Evolutionary conservation across 2,888 invertebrate species (phyloP), one percentile per base, ranked within the genome.

Genomic region (Cheilosia soror): DNA sequence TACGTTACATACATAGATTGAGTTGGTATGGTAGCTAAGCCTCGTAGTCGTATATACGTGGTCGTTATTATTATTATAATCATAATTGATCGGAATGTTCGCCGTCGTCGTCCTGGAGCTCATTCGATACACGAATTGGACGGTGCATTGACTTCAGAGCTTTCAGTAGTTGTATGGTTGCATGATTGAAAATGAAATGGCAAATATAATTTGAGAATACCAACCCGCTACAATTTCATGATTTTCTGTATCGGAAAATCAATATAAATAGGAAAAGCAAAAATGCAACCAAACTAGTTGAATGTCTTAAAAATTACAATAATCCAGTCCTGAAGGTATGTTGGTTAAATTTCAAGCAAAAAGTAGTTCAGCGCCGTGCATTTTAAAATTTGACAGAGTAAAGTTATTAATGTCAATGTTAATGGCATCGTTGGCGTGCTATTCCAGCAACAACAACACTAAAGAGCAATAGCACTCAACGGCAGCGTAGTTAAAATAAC

Each of bases 401-500:
- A 4, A 47, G 25, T 40, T 15, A 57, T 53, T 47, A 58, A 68
- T 62, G 68, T 37, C 31, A 40, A 29, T 49, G 72, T 73, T 68
- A 66, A 78, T 72, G 72, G 68, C 62, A 73, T 49, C 7, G 11
- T 55, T 60, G 55, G 55, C 31, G 62, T 7, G 7, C 44, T 33
- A 29, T 7, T 25, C 49, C 25, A 31, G 15, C 7, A 37, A 33
- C 20, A 47, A 5, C 20, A 31, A 27, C 4, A 42, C 15, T 42
- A 40, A 15, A 9, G 25, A 49, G 42, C 31, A 25, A 9, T 2
- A 9, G 25, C 58, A 11, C n/a, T 9, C 33, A 11, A 15, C 72
- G 66, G 58, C 47, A 42, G 58, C 40, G 75, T 62, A 40, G 66
- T 76, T 71, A 71, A 71, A 75, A 76, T 71, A 71, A 84, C 60